These are phyloP conservation scores for Scaptomyza polygonia DNA, from an alignment of 2,888 invertebrate species.

Conservation along the genomic window DNA sequence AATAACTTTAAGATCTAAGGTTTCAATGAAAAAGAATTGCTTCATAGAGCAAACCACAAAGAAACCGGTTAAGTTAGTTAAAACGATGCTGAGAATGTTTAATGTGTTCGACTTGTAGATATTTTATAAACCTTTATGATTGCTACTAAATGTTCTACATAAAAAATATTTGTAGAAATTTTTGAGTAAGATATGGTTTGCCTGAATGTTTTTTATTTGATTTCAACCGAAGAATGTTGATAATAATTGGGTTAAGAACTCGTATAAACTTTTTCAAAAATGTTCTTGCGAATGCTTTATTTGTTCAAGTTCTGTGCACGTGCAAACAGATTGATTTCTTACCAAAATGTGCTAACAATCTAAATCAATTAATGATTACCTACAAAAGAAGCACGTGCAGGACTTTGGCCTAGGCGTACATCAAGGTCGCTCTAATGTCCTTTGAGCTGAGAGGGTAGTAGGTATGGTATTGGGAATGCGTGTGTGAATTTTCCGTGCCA, in stretches of 20 bases:
- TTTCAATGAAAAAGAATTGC: constrained; percentile 18
- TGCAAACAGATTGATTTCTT: neutral
- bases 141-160: no score
- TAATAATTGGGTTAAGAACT: no score
- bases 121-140: neutral
- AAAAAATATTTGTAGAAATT: no score
- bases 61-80: neutral
- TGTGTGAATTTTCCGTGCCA: constrained; percentile 8
- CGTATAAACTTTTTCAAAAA: no score
- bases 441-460: neutral
- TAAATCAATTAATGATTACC: neutral
- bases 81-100: neutral
- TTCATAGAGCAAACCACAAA: constrained; percentile 15
- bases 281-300: no score
- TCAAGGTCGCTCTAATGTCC: neutral
- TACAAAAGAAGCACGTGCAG: constrained; percentile 1
- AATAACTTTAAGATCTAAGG: constrained; percentile 17
- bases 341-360: constrained; percentile 2
- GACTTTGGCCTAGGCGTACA: neutral
- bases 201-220: no score
- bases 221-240: no score
- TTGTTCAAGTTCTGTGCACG: no score
- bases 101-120: neutral
- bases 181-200: no score
- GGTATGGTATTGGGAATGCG: constrained; percentile 1